Base-by-base conservation (phyloP, 2,797 vertebrate species). In the Hippocampus kuda region DNA sequence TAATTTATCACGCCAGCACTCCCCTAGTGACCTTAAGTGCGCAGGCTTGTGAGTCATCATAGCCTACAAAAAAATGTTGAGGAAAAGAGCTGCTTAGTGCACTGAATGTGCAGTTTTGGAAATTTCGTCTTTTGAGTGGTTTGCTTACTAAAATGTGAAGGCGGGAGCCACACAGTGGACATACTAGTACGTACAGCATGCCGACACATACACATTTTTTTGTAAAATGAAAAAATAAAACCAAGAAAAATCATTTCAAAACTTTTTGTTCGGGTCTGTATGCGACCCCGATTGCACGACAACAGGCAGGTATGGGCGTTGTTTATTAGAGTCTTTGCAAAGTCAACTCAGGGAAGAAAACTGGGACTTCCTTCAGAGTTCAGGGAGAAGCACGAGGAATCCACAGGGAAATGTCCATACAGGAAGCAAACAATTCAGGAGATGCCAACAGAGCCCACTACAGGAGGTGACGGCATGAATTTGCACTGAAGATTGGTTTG, bases 1-100 rank as follows among this genome's bases (percentile, higher is more conserved):
- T 79, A 85, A 91, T 92, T 89, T 85, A 91, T 92, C 87, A 91
- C 81, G 27, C 72, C 65, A 26, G 75, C 71, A 76, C 70, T 30
- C 75, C 34, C 72, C 71, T 73, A 20, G 70, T 69, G 59, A 83
- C 77, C 76, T 79, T 60, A 70, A 11, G 7, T 46, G 38, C 38
- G 15, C 67, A 72, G 46, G 81, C 79, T 79, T 77, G 81, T 79
- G 83, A 77, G 79, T 79, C 68, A 57, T 18, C 70, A 53, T 66
- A 68, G 51, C 73, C 72, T 85, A 77, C 72, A 81, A 87, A 38
- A 34, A 38, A 38, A 80, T 41, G 70, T 73, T 79, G 67, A 72
- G 56, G 56, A 34, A 16, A 11, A 18, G 65, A 53, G 27, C 26
- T 49, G 57, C 54, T 38, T 10, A 51, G 2, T 4, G 66, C n/a